Evolutionary conservation across 2,888 invertebrate genomes (phyloP), one percentile per base, ranked within the genome.

Genomic region (Polylopha cassiicola): DNA sequence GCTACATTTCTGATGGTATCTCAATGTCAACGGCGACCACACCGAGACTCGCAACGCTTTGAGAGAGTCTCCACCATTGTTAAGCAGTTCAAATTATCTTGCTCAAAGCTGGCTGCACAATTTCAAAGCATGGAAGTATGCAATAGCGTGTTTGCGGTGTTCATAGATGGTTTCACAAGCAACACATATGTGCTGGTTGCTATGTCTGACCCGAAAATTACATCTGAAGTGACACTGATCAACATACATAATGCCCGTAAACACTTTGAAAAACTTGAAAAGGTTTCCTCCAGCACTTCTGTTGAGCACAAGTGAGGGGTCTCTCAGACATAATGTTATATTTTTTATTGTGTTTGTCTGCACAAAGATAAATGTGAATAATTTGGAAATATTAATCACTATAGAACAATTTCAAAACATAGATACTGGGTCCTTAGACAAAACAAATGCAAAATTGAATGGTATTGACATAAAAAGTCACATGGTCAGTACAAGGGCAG

Each of bases 1-100:
- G 99, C 99, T 3, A 99, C 99, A 37, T 99, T 99, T 86, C 87
- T 99, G 53, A 98, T 99, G 10, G 99, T 99, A 57, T 98, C 98
- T 1, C 95, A 98, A 81, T 97, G 95, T 73, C 95, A 97, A 79
- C 89, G 95, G 55, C 91, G 93, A 71, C 90, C 91, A 48, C 98
- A 99, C 78, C 90, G 94, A 51, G 99, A 99, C 80, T 91, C 95
- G 24, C 98, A 99, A 80, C 91, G 99, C 52, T 99, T 99, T 82
- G 99, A 99, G 79, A 99, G 99, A 81, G 99, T 99, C 37, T 99
- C 99, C 37, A 99, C 99, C 82, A 99, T 99, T 55, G 99, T 99
- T 50, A 99, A 99, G 74, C 99, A 99, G 82, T 99, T 99, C 79
- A 99, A 99, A 75, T 87, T 99, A 33, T 98, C 98, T 49, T 99